phyloP scores from a whole-genome alignment of 2,888 invertebrate species.

The Tipula helvola region DNA sequence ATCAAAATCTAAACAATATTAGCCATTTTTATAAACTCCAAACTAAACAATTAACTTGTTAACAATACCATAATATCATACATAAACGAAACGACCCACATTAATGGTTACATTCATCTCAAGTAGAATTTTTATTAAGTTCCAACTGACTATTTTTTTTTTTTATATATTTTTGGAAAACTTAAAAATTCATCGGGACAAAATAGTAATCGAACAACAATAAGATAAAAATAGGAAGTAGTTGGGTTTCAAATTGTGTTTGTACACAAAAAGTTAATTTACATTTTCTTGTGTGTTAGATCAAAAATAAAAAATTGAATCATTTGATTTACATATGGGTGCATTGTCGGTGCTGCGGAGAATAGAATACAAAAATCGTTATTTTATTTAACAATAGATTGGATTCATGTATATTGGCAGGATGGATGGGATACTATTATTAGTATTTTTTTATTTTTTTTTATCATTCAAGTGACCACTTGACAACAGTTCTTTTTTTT shows the following conservation, averaged over 20 bases:
- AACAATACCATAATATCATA: neutral
- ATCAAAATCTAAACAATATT: constrained; percentile 4
- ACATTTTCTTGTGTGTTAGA: neutral
- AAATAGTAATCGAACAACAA: neutral
- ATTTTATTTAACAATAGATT: neutral
- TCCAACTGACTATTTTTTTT: neutral
- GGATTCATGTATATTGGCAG: neutral
- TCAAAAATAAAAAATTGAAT: neutral
- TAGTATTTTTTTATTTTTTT: neutral
- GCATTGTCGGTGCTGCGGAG: neutral
- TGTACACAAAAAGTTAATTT: neutral
- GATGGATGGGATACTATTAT: neutral
- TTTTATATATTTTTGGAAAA: neutral
- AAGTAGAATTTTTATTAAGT: neutral
- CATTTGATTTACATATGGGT: neutral
- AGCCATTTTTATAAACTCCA: neutral
- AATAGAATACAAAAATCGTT: neutral
- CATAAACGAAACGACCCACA: neutral
- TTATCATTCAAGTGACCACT: neutral
- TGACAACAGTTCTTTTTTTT: neutral
- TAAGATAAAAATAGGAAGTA: neutral
- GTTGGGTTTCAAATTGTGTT: neutral
- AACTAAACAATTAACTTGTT: neutral
- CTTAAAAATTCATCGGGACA: neutral
- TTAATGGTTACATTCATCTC: constrained; percentile 4